phyloP scores from a whole-genome alignment of 2,113 vertebrate genomes.

The Oryzias celebensis region DNA sequence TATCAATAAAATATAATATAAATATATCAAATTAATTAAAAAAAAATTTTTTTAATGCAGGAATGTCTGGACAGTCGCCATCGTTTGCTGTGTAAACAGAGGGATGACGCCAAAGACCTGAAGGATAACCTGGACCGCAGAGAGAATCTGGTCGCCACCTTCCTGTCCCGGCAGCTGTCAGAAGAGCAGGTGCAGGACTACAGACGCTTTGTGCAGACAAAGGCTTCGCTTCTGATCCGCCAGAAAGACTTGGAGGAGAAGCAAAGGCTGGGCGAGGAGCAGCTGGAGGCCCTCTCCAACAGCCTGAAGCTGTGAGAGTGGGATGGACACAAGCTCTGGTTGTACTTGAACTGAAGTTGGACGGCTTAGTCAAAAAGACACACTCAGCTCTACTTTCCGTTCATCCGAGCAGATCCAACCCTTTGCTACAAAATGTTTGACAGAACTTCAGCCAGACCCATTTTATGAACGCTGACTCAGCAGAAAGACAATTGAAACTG shows the following conservation, averaged over 20 bases:
- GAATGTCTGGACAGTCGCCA: constrained; percentile 86
- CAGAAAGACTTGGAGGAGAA: constrained; percentile 92
- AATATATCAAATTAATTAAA: too few species aligned
- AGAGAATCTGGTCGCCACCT: constrained; percentile 83
- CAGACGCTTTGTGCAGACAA: constrained; percentile 81
- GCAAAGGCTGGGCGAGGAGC: constrained; percentile 83
- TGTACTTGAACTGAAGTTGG: constrained; percentile 4
- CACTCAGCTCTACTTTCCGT: background rate
- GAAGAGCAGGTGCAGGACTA: constrained; percentile 83
- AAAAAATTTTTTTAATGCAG: constrained; percentile 55
- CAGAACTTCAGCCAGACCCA: background rate
- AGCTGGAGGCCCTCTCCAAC: constrained; percentile 79
- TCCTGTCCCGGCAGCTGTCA: constrained; percentile 83
- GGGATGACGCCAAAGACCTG: constrained; percentile 91
- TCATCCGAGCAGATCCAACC: constrained; percentile 3
- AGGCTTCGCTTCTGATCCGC: constrained; percentile 86
- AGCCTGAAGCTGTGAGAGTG: constrained; percentile 61
- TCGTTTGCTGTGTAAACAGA: constrained; percentile 84
- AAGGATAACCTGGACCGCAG: constrained; percentile 91
- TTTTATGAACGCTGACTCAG: background rate
- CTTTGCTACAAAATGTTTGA: background rate
- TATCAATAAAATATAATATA: background rate
- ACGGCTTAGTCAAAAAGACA: constrained; percentile 6
- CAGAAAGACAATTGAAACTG: constrained; percentile 6
- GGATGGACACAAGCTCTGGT: background rate